Conservation (phyloP, 1,140 invertebrate species). For the Drosophila gunungcola region DNA sequence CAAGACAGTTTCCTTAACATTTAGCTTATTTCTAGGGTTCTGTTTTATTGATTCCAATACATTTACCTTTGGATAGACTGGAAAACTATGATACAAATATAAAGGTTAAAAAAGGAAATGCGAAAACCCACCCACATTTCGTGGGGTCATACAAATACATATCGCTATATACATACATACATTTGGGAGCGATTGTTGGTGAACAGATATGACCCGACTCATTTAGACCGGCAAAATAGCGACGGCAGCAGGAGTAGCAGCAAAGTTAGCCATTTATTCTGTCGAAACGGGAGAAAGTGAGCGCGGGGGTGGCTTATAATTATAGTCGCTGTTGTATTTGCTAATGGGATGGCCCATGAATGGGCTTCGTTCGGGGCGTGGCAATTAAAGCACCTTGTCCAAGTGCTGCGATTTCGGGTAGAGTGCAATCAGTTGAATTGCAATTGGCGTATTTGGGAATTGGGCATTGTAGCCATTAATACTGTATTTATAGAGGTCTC, state of each 20-base stretch:
- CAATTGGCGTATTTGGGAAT: constrained; percentile 12
- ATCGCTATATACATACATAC: constrained; percentile 12
- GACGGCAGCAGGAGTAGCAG: constrained; percentile 21
- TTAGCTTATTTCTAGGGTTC: neutral
- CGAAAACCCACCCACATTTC: constrained; percentile 29
- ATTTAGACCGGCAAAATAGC: constrained; percentile 48
- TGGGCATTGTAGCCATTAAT: constrained; percentile 20
- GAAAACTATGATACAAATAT: constrained; percentile 15
- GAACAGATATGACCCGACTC: constrained; percentile 60
- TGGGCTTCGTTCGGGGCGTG: constrained; percentile 39
- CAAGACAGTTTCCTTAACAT: neutral
- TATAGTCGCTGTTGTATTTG: constrained; percentile 59
- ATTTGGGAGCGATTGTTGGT: constrained; percentile 32
- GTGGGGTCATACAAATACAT: constrained; percentile 32
- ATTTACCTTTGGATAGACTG: neutral
- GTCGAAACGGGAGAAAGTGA: neutral
- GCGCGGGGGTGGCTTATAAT: constrained; percentile 33
- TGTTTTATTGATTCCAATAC: neutral
- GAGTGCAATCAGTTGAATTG: constrained; percentile 45
- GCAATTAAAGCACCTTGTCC: constrained; percentile 59
- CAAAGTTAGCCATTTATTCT: constrained; percentile 63
- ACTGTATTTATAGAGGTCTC: constrained; percentile 13
- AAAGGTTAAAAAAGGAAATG: constrained; percentile 22
- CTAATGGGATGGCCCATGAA: constrained; percentile 55
- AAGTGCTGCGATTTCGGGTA: constrained; percentile 45